A percentile compares a stretch with the other conserved stretches of the same genome.
phyloP scores from a whole-genome alignment of 2,888 invertebrate genomes.

The Agrotis exclamationis region DNA sequence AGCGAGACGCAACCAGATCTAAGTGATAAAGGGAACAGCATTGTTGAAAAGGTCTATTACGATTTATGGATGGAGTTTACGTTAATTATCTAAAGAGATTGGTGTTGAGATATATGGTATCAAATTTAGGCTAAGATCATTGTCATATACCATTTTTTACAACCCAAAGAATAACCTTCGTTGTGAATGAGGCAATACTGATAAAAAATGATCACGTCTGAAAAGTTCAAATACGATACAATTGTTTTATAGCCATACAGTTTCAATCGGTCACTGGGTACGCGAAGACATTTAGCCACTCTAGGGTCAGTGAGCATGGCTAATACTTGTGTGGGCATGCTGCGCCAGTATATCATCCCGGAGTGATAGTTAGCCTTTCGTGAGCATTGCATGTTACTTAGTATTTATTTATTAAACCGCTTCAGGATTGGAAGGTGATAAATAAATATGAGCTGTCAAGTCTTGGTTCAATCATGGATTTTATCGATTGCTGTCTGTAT shows the following conservation, averaged over 20 bases:
- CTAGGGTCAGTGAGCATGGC: slow-evolving; percentile 38
- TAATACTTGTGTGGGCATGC: slow-evolving; percentile 23
- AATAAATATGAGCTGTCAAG: slow-evolving; percentile 22
- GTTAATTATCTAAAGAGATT: slow-evolving; percentile 24
- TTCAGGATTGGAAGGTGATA: slow-evolving; percentile 19
- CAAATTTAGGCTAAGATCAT: not conserved
- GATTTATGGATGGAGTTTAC: slow-evolving; percentile 28
- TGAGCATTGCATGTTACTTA: slow-evolving; percentile 16
- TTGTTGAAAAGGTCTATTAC: slow-evolving; percentile 36
- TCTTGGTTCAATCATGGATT: slow-evolving; percentile 10
- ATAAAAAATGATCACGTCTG: not conserved
- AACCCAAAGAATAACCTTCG: no score
- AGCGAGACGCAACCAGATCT: slow-evolving; percentile 44
- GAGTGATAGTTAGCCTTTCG: slow-evolving; percentile 25
- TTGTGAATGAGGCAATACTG: no score
- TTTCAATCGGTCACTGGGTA: slow-evolving; percentile 34
- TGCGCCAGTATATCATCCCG: slow-evolving; percentile 25
- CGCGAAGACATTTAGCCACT: slow-evolving; percentile 43
- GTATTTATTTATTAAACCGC: slow-evolving; percentile 36
- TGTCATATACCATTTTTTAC: not conserved
- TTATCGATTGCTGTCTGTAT: slow-evolving; percentile 21
- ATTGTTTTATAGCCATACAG: slow-evolving; percentile 5
- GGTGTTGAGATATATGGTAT: not conserved
- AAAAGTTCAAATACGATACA: slow-evolving; percentile 12
- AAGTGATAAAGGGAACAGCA: slow-evolving; percentile 27